Evolutionary conservation across 2,113 vertebrate species (phyloP).

Genomic region (Caranx melampygus): DNA sequence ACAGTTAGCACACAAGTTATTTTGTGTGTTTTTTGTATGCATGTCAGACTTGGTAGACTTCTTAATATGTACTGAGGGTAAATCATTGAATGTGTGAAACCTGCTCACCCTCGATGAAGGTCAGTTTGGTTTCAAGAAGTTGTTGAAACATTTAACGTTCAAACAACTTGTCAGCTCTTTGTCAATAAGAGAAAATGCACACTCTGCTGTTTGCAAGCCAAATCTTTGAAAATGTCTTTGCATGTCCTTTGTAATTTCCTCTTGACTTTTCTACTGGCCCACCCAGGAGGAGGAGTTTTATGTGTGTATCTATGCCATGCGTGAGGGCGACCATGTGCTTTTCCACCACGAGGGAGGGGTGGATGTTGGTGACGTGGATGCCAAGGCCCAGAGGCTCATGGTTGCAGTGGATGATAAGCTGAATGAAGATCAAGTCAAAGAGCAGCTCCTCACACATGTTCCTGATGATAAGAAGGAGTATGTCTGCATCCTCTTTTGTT

Average conservation of each 20-base stretch:
- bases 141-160: neutral
- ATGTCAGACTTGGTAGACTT: neutral
- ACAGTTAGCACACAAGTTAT: neutral
- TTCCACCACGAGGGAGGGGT: constrained; percentile 96
- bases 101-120: neutral
- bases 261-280: neutral
- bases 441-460: constrained; percentile 86
- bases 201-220: neutral
- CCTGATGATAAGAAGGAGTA: constrained; percentile 89
- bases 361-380: constrained; percentile 95
- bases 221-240: neutral
- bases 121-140: neutral
- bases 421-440: constrained; percentile 82
- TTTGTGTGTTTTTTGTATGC: constrained; percentile 1
- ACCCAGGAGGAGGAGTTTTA: constrained; percentile 96
- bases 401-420: constrained; percentile 91
- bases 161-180: constrained; percentile 4
- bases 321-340: constrained; percentile 93
- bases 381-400: constrained; percentile 90
- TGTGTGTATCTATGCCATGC: constrained; percentile 91
- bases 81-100: neutral
- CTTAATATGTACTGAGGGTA: neutral
- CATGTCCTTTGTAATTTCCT: neutral
- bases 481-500: constrained; percentile 36
- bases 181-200: neutral